Evolutionary conservation across 2,888 invertebrate genomes (phyloP), one percentile per base, ranked within the genome.

Genomic region (Leptinotarsa juncta): DNA sequence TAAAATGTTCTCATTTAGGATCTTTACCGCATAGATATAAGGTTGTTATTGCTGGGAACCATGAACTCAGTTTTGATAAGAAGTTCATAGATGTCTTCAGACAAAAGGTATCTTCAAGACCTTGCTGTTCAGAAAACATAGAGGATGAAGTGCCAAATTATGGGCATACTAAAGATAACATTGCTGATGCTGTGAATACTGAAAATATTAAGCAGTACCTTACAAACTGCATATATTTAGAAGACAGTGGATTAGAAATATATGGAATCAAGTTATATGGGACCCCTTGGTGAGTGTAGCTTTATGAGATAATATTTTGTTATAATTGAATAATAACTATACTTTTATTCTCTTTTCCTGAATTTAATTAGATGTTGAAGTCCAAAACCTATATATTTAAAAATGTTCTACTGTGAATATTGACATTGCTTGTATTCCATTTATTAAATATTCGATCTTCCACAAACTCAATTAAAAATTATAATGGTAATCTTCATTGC

Each of bases 1-100:
- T 3, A 57, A 57, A 15, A 12, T 4, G 14, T 50, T 62, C 5
- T 74, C 23, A 82, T 84, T 57, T 76, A 86, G 86, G 82, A 48
- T 82, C 89, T 55, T 88, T 95, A 81, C 94, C 95, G 4, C 95
- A 96, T 85, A 91, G 91, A 82, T 90, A 94, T 83, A 96, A 96
- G 88, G 90, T 96, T 75, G 94, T 95, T 0, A 95, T 96, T 81
- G 94, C 95, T 70, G 96, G 96, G 23, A 96, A 96, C 88, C 96
- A 96, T 87, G 96, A 96, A 84, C 88, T 95, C 66, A 94, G 94
- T 83, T 95, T 96, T 84, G 96, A 96, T 87, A 87, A 90, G 48
- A 91, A 91, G 48, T 94, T 93, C 82, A 91, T 91, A 1, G 90
- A 91, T 85, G 90, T 91, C 1, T 90, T 92, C 79, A 88, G 88